Base-by-base conservation (phyloP, 2,797 vertebrate species). In the Hypotaenidia okinawae region DNA sequence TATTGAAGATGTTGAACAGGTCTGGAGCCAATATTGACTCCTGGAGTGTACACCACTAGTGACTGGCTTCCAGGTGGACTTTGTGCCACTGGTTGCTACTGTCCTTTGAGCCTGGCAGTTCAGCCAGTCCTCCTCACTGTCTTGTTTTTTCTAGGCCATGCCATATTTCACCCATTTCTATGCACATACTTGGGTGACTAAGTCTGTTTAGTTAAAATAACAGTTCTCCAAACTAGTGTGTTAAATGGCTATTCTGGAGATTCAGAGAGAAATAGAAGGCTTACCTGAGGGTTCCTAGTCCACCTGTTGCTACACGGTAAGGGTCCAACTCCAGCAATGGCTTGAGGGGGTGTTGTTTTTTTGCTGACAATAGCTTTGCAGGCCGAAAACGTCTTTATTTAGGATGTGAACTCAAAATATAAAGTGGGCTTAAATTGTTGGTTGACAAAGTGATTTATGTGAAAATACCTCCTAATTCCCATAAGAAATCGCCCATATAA, bases 381-480 rank as follows among this genome's bases (percentile, higher is more conserved):
- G 62, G 49, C 81, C 28, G 54, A 89, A 90, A 47, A 70, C 37
- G n/a, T 86, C 61, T 90, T 87, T 62, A 58, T 87, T 94, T 88
- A 75, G 80, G 72, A 76, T 84, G 70, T 61, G 54, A 82, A 81
- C 59, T 86, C n/a, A 92, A 64, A 93, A 80, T 87, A 68, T 68
- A 47, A 70, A 73, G 28, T 66, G 72, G 7, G 47, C 74, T 92
- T 90, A 94, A 89, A 79, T 91, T 95, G 57, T 93, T 97, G 91
- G 67, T 90, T 96, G 89, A 76, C 66, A 63, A 77, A 84, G 63
- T 39, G 43, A 33, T 91, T 90, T 93, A 64, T 89, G 9, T 84
- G 92, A 93, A 89, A 95, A 92, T 84, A 84, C 9, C 10, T 64
- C 96, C 43, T 84, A 93, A 89, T 84, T 88, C 72, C 90, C 8